phyloP scores from a whole-genome alignment of 2,797 vertebrate genomes.

The Tangara arthus region DNA sequence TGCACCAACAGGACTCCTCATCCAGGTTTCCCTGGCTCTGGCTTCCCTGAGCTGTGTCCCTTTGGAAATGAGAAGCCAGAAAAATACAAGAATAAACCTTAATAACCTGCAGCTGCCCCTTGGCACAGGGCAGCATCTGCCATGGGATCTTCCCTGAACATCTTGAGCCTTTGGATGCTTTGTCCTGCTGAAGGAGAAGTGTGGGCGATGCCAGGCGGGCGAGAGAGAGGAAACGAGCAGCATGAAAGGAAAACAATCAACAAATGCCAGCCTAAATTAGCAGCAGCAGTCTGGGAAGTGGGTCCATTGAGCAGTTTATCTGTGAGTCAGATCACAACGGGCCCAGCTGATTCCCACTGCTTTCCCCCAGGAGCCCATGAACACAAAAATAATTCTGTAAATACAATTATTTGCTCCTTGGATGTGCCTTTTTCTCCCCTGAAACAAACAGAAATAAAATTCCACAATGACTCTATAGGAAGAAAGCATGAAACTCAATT shows the following conservation, averaged over 20 bases:
- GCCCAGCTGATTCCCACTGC: neutral
- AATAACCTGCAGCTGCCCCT: neutral
- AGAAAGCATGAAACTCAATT: neutral
- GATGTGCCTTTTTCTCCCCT: neutral
- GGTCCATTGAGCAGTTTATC: neutral
- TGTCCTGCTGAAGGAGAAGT: neutral
- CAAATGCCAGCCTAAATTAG: neutral
- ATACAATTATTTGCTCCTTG: neutral
- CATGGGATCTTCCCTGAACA: neutral
- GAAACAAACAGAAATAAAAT: neutral
- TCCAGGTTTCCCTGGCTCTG: neutral
- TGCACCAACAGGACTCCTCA: neutral
- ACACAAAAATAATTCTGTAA: neutral
- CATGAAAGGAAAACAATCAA: neutral
- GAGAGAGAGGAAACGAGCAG: neutral
- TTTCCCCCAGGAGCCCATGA: neutral
- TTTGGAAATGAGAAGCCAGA: neutral
- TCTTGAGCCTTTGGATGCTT: neutral
- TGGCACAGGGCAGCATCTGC: fast-evolving
- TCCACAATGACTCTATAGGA: neutral
- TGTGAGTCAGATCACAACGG: neutral
- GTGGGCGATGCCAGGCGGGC: neutral
- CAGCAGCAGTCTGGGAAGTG: neutral
- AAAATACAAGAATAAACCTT: neutral
- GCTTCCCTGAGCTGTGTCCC: neutral